phyloP scores from a whole-genome alignment of 92 coral and sea anemone species.

The Phenganax marumi region DNA sequence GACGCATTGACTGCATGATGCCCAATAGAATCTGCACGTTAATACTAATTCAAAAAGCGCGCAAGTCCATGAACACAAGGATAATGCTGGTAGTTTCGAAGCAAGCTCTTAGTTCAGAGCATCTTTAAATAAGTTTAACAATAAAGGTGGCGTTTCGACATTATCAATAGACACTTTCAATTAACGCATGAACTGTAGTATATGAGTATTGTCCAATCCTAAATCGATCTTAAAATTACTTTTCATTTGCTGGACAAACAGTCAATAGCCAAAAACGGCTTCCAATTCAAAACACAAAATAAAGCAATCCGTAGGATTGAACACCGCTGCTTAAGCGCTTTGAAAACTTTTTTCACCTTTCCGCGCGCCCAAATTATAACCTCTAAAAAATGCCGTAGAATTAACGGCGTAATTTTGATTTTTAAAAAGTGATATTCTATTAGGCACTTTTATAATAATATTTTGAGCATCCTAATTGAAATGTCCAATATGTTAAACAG shows the following conservation, averaged over 20 bases:
- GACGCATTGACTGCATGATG: too few relatives aligned
- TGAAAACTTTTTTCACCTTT: background rate
- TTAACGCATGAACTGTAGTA: background rate
- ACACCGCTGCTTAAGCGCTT: background rate
- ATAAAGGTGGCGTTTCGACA: background rate
- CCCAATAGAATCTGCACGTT: too few relatives aligned
- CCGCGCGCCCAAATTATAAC: background rate
- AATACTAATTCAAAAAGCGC: too few relatives aligned
- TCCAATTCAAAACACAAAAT: background rate
- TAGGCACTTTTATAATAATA: background rate
- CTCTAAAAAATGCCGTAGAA: background rate
- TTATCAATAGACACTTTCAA: conserved; percentile 3
- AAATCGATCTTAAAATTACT: background rate
- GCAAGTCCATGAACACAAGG: too few relatives aligned
- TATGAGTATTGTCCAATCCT: background rate
- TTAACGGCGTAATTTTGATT: background rate
- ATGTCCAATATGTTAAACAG: background rate
- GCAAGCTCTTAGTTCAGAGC: too few relatives aligned
- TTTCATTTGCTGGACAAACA: conserved; percentile 20
- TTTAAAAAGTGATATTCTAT: conserved; percentile 8
- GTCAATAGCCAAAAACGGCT: background rate
- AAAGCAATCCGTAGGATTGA: background rate
- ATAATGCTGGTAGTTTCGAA: too few relatives aligned
- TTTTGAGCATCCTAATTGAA: background rate
- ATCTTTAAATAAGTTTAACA: too few relatives aligned